Evolutionary conservation across 2,888 invertebrate species (phyloP).

Genomic region (Eulithis testata): DNA sequence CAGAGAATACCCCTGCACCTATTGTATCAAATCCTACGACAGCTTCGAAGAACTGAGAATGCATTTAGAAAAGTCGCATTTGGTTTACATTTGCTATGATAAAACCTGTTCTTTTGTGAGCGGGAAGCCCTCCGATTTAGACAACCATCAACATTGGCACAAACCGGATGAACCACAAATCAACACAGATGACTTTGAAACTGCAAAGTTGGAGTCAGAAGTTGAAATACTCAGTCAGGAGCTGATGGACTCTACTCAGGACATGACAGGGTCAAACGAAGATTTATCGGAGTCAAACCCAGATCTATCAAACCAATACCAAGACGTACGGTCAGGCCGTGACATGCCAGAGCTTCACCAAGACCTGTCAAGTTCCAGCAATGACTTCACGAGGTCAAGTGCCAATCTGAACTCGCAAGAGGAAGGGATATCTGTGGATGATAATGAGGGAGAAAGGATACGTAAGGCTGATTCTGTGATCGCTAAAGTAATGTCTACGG

Average conservation of each 20-base stretch:
- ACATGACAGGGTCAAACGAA: neutral
- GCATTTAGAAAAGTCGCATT: conserved; percentile 62
- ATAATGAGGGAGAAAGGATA: conserved; percentile 28
- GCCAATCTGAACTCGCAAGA: neutral
- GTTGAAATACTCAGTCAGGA: conserved; percentile 3
- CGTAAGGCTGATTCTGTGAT: conserved; percentile 65
- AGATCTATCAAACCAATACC: too few species aligned
- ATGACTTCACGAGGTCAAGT: conserved; percentile 10
- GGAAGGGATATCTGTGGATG: conserved; percentile 10
- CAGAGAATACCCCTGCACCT: conserved; percentile 60
- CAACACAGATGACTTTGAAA: conserved; percentile 47
- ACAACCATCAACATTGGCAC: conserved; percentile 51
- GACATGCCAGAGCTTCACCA: neutral
- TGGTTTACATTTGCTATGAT: conserved; percentile 55
- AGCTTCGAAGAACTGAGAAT: conserved; percentile 51
- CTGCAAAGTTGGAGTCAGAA: conserved; percentile 14
- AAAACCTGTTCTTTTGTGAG: conserved; percentile 56
- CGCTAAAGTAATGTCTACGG: conserved; percentile 68
- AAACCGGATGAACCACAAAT: conserved; percentile 26
- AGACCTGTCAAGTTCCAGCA: conserved; percentile 8
- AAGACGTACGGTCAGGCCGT: too few species aligned
- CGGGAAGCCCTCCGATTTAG: conserved; percentile 47
- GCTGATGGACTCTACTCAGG: neutral
- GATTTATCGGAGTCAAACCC: neutral
- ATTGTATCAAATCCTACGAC: conserved; percentile 62